Conservation (phyloP, 2,888 invertebrate species). For the Brachypalpus laphriformis region DNA sequence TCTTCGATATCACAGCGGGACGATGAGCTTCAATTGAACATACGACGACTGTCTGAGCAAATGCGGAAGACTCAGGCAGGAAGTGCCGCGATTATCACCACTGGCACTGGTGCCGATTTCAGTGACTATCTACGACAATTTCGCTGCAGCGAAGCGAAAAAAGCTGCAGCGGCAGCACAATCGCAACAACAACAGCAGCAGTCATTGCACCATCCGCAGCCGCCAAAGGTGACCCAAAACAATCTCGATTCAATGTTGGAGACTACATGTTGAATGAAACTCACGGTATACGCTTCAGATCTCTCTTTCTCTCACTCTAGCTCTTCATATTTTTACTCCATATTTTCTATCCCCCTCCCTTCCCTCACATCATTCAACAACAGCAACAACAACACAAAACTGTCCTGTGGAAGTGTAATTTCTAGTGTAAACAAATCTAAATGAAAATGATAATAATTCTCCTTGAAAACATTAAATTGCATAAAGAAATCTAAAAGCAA, state of each 20-base stretch:
- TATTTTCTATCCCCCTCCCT: background rate
- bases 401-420: constrained; percentile 59
- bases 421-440: constrained; percentile 62
- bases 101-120: constrained; percentile 76
- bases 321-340: constrained; percentile 15
- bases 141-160: constrained; percentile 76
- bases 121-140: constrained; percentile 77
- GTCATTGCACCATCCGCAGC: constrained; percentile 60
- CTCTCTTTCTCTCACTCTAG: background rate
- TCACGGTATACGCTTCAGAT: constrained; percentile 40
- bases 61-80: constrained; percentile 75
- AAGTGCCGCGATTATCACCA: constrained; percentile 72
- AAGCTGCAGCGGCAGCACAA: constrained; percentile 71
- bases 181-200: constrained; percentile 52
- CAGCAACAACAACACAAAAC: constrained; percentile 1
- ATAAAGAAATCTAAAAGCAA: constrained; percentile 30
- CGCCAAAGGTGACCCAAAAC: constrained; percentile 74
- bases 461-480: constrained; percentile 70
- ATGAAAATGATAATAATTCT: constrained; percentile 67
- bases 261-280: constrained; percentile 80
- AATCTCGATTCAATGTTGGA: constrained; percentile 80
- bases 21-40: constrained; percentile 81
- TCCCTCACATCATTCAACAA: background rate
- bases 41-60: constrained; percentile 81
- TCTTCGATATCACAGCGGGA: constrained; percentile 78